These are phyloP conservation scores for Dunckerocampus dactyliophorus DNA, from an alignment of 2,113 vertebrate species.

Conservation along the genomic window DNA sequence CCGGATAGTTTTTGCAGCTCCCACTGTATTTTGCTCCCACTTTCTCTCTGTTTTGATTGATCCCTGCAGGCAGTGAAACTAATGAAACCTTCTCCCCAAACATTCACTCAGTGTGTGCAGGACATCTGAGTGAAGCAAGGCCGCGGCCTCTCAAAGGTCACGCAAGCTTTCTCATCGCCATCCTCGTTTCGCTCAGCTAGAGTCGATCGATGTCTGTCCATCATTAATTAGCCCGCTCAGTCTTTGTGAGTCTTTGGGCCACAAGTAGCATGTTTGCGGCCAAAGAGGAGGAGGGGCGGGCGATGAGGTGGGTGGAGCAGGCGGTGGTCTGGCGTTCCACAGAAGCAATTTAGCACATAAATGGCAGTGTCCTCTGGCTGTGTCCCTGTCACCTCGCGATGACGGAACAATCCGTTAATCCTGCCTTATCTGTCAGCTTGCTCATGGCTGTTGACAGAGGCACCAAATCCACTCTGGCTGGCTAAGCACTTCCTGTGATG, in stretches of 20 bases:
- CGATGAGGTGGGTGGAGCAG: background rate
- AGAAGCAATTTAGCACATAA: conserved; percentile 65
- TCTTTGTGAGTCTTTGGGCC: conserved; percentile 7
- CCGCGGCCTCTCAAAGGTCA: conserved; percentile 56
- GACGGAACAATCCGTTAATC: conserved; percentile 71
- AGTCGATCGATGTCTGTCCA: conserved; percentile 34
- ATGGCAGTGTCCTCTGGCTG: conserved; percentile 51
- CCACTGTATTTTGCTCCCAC: conserved; percentile 48
- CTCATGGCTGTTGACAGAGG: conserved; percentile 65
- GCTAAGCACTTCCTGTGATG: conserved; percentile 57
- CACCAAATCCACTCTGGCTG: conserved; percentile 59
- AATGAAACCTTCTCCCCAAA: conserved; percentile 52
- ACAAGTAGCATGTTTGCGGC: conserved; percentile 6
- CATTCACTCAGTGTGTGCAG: conserved; percentile 26
- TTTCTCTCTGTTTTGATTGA: conserved; percentile 49
- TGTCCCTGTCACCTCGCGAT: conserved; percentile 60
- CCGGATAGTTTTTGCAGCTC: too few species aligned
- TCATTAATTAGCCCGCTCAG: conserved; percentile 45
- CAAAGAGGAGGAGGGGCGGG: background rate
- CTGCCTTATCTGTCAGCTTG: conserved; percentile 60
- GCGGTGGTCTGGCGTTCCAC: conserved; percentile 28
- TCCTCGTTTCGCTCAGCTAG: conserved; percentile 24
- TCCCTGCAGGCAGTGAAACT: conserved; percentile 51
- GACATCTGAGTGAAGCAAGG: conserved; percentile 27
- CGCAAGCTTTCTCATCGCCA: conserved; percentile 9